These are phyloP conservation scores for Pseudopodoces humilis DNA, from an alignment of 2,113 vertebrate species.

Conservation along the genomic window DNA sequence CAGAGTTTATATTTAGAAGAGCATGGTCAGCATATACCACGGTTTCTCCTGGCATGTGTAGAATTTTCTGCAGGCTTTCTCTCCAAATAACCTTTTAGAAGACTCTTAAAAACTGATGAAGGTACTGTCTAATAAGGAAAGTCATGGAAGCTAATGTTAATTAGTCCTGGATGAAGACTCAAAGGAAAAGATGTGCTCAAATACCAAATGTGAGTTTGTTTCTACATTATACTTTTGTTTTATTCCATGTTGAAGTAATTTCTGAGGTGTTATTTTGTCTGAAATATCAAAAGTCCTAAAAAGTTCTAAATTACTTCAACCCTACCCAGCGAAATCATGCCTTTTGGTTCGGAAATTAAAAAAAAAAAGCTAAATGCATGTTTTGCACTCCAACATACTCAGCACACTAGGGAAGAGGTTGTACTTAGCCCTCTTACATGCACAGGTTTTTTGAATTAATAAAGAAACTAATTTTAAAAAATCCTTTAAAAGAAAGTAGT, in stretches of 20 bases:
- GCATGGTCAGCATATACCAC: conserved; percentile 18
- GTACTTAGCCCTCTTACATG: background rate
- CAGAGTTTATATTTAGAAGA: conserved; percentile 53
- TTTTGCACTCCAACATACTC: background rate
- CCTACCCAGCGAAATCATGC: background rate
- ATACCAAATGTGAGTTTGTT: background rate
- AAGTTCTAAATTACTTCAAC: background rate
- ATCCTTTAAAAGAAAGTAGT: background rate
- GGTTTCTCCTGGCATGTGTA: conserved; percentile 2
- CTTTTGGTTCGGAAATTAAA: background rate
- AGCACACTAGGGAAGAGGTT: background rate
- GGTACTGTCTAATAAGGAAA: background rate
- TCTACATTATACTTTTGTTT: background rate
- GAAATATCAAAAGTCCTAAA: background rate
- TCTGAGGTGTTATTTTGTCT: background rate
- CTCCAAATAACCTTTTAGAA: background rate
- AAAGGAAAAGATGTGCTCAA: background rate
- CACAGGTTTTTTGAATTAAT: background rate
- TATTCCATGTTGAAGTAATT: background rate
- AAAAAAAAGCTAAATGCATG: background rate
- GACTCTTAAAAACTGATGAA: background rate
- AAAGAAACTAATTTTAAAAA: background rate
- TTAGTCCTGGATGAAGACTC: background rate
- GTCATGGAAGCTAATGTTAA: background rate
- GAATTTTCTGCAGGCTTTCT: conserved; percentile 12